Conservation (phyloP, 2,113 vertebrate species). For the Recurvirostra avosetta region DNA sequence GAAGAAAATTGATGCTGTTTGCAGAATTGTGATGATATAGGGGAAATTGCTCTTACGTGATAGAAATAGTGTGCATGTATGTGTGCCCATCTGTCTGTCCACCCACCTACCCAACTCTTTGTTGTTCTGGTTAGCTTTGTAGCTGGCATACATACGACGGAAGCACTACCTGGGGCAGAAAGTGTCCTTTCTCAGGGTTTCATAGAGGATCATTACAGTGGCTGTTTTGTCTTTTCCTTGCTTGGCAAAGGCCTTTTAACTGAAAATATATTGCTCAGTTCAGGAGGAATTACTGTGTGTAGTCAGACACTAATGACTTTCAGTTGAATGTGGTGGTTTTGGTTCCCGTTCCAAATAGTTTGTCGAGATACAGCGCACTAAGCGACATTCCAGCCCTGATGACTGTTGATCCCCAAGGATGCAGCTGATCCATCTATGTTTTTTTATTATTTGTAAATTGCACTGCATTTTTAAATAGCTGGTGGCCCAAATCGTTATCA, state of each 20-base stretch:
- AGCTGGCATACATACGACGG: not conserved
- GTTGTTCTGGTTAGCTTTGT: not conserved
- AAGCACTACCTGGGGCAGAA: not conserved
- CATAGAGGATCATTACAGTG: not conserved
- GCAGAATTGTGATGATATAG: not conserved
- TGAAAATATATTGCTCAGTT: not conserved
- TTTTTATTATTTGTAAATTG: slow-evolving; percentile 20
- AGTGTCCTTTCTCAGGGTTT: slow-evolving; percentile 7
- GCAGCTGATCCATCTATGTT: not conserved
- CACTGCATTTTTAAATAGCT: slow-evolving; percentile 27
- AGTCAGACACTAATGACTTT: not conserved
- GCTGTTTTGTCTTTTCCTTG: slow-evolving; percentile 11
- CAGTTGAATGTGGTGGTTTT: not conserved
- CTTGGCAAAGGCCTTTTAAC: not conserved
- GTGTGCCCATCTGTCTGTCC: not conserved
- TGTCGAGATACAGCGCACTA: not conserved
- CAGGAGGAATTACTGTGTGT: not conserved
- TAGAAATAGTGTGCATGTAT: not conserved
- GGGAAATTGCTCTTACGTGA: not conserved
- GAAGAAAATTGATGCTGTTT: slow-evolving; percentile 24
- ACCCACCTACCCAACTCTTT: not conserved
- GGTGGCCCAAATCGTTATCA: slow-evolving; percentile 30
- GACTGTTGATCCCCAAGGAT: not conserved
- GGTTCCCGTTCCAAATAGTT: not conserved
- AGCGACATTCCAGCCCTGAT: not conserved